phyloP scores from a whole-genome alignment of 1,140 invertebrate species.

The Zelostemma sp. region DNA sequence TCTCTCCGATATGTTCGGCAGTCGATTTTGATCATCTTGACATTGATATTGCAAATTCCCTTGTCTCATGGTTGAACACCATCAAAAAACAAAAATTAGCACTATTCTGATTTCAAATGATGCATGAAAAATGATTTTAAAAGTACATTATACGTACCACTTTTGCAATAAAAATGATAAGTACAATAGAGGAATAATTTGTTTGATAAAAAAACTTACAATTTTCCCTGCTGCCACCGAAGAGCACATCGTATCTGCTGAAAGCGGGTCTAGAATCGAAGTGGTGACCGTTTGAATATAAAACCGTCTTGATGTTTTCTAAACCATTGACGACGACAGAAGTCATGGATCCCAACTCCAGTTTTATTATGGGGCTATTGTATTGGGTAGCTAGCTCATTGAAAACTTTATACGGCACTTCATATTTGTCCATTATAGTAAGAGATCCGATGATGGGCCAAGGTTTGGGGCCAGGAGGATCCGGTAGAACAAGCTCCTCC shows the following conservation, averaged over 20 bases:
- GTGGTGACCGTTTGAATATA: slow-evolving; percentile 70
- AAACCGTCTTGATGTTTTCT: slow-evolving; percentile 75
- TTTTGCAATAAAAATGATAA: slow-evolving; percentile 8
- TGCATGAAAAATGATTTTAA: neutral
- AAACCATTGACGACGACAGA: slow-evolving; percentile 76
- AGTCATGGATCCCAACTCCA: slow-evolving; percentile 74
- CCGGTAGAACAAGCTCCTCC: slow-evolving; percentile 32
- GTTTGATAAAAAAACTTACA: slow-evolving; percentile 74
- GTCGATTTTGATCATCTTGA: no score
- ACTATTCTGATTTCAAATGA: no score
- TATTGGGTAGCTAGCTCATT: slow-evolving; percentile 70
- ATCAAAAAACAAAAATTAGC: neutral
- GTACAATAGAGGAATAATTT: neutral
- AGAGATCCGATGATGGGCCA: slow-evolving; percentile 75
- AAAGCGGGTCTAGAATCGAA: slow-evolving; percentile 80
- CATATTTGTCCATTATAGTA: slow-evolving; percentile 73
- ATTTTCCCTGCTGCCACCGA: slow-evolving; percentile 77
- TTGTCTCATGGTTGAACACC: neutral
- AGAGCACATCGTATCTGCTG: slow-evolving; percentile 74
- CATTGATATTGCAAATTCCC: no score
- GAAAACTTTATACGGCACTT: slow-evolving; percentile 77
- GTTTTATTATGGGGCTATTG: slow-evolving; percentile 71
- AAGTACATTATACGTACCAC: neutral
- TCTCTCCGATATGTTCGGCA: no score
- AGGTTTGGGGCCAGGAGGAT: slow-evolving; percentile 72